Base-by-base conservation (phyloP, 1,140 invertebrate genomes). In the Drosophila eugracilis region DNA sequence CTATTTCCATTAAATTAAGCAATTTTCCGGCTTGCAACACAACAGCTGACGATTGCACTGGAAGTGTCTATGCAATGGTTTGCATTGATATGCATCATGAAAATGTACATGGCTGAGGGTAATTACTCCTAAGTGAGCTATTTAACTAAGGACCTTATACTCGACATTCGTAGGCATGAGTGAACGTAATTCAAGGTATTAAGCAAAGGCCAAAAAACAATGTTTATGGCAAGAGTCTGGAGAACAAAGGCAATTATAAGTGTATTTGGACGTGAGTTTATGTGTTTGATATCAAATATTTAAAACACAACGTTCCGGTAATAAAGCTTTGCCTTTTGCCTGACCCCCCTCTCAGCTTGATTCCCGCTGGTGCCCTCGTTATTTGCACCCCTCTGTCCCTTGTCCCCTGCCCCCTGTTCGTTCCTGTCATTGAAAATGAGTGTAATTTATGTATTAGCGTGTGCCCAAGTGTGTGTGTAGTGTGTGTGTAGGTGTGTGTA, bases 81-180 rank as follows among this genome's bases (percentile, higher is more conserved):
- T 26, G 45, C 69, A 53, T 73, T 41, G 32, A 49, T 42, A 47
- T 66, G 24, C 44, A 48, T 49, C 32, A 32, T 69, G 30, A 34
- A 48, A 57, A 42, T 57, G 44, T 55, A 49, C 41, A 71, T 53
- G 47, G 39, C 34, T 60, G 44, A 57, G 41, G 42, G 60, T 86
- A 85, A 86, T 85, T 85, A 86, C 75, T 80, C 77, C 76, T 80
- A 85, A 85, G 84, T 83, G 80, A 75, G 77, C 76, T 86, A 80
- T 86, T 86, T 76, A 80, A 86, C 72, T 76, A 80, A 86, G 71
- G 80, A 59, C 80, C 55, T 62, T 72, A 24, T 59, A 72, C 69
- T 78, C 62, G 45, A 22, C 52, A 53, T 66, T 63, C 55, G 47
- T 52, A 58, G 60, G 19, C 59, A 34, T 45, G 34, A 47, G 12